Base-by-base conservation (phyloP, 2,888 invertebrate species). In the Aethes cnicana region DNA sequence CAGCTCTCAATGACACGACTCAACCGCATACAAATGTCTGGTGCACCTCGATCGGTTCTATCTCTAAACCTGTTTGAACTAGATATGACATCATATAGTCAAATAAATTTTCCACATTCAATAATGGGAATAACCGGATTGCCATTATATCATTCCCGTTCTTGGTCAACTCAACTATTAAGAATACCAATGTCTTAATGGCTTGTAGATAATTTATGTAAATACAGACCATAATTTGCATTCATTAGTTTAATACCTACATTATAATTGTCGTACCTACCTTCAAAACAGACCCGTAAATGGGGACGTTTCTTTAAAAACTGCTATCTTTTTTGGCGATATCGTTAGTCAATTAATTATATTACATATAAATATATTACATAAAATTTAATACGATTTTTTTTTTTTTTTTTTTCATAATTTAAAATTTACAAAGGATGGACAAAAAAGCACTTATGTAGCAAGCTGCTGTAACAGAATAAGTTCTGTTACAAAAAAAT, bases 1-100 rank as follows among this genome's bases (percentile, higher is more conserved):
- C 41, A 11, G 23, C 32, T 18, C 36, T 56, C 55, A 55, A 57
- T 54, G 50, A 39, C 37, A 25, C 47, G 14, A 36, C 21, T 28
- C 30, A 30, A 42, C 35, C 25, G 33, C 12, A 16, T 33, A 20
- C 33, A 18, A n/a, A n/a, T 23, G 26, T 36, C 25, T 18, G 5
- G 26, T 35, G 42, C 43, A 30, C 28, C 28, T 28, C 35, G 17
- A 43, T 49, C 21, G 33, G 42, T 43, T 28, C 26, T 18, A 33
- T 11, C 33, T 17, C 2, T 7, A 41, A 30, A 5, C 9, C 5
- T 11, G 21, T 21, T 37, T 2, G 9, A 17, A 35, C 35, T 18
- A 35, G 35, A 18, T 11, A 32, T 17, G 17, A n/a, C n/a, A n/a
- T n/a, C n/a, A 32, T n/a, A 4, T 1, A 32, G n/a, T 17, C 16